Evolutionary conservation across 2,797 vertebrate genomes (phyloP), one percentile per base, ranked within the genome.

Genomic region (Taeniopygia guttata): DNA sequence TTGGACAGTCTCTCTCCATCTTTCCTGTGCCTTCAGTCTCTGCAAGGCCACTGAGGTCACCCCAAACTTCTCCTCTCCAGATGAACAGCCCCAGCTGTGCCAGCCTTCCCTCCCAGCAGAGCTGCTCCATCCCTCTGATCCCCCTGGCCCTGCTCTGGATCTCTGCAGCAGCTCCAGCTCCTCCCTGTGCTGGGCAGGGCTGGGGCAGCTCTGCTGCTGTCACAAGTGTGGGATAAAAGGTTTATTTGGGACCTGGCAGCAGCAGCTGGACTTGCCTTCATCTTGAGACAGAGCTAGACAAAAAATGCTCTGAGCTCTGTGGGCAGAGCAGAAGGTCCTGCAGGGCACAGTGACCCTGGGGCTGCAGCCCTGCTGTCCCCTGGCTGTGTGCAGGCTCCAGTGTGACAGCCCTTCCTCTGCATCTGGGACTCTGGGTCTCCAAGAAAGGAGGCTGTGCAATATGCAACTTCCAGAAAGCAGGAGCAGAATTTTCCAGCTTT

Each of bases 281-380:
- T 42, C 58, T 25, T 19, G 63, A 45, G 76, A 11, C 27, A 26
- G 25, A 30, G 17, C 5, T 1, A 10, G 30, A 13, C 13, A 36
- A 16, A 13, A 21, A 7, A 3, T 3, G 26, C 20, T 34, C 38
- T 11, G 79, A 51, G 80, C 22, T 6, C 1, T 4, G 48, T 49
- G 59, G n/a, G 58, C 68, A 46, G 51, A 45, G 48, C 75, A 38
- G 77, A 2, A 11, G 16, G 75, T 46, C 48, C 62, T 20, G 43
- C 48, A 27, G 49, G 49, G 34, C 27, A 1, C 3, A 11, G 62
- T 13, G 62, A 36, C 3, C 69, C 8, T 0, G 6, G 2, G 36
- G 34, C 82, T 34, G 3, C 74, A 6, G 32, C 26, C 2, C 64
- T 67, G 82, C 70, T 74, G 29, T 27, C 21, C 46, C 2, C 36